Evolutionary conservation across 2,113 vertebrate species (phyloP), one percentile per base, ranked within the genome.

Genomic region (Solea solea): DNA sequence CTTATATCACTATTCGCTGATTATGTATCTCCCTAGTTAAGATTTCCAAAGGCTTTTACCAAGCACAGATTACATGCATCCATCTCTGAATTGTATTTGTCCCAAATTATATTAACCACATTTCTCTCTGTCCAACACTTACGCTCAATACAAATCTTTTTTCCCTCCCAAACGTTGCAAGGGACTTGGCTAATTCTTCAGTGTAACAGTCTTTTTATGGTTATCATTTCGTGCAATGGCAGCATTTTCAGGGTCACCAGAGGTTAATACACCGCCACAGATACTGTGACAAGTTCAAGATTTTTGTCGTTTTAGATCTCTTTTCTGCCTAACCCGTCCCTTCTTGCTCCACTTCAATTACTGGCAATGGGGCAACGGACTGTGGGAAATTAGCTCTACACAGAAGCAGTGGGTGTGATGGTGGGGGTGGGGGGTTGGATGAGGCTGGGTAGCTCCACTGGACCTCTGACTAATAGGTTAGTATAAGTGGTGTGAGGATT

Each of bases 61-160:
- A 72, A 41, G 46, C 11, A 39, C 56, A 83, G 78, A 91, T 89
- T 88, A 88, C 76, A 82, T 50, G 27, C 82, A 88, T 92, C 84
- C 71, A 72, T 92, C 89, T 88, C 86, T 58, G 76, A 83, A 89
- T 84, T 87, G 65, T 67, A 85, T 91, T 90, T 83, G 65, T 83
- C 27, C 9, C 39, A n/a, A 21, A 53, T 58, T 0, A 78, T 87
- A 89, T 92, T 92, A 89, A 77, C 64, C 64, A 66, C 82, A 88
- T 93, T 90, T 66, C 68, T 91, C 82, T 83, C 69, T 66, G 84
- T 82, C 81, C 44, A 39, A 55, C 12, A 28, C 70, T 63, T 69
- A 45, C 10, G 0, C 60, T 61, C 64, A 66, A 72, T 40, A 64
- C 70, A 65, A n/a, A 54, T 40, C 58, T 9, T 55, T 34, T 44